phyloP scores from a whole-genome alignment of 2,888 invertebrate genomes.

The Galeopsomyia nigrocyanea region DNA sequence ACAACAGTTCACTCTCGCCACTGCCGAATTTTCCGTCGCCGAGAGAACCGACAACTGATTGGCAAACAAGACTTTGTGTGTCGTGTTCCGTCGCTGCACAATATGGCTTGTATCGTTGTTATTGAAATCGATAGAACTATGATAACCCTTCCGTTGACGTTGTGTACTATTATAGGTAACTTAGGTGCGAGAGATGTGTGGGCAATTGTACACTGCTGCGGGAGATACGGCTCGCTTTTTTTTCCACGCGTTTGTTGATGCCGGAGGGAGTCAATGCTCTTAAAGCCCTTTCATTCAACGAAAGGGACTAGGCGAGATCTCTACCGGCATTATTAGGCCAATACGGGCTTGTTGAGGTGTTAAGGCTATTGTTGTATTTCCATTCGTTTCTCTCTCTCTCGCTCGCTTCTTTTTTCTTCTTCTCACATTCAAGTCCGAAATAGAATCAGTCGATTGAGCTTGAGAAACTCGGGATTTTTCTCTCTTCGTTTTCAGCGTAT shows the following conservation, averaged over 20 bases:
- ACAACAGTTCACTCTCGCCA: too few species aligned
- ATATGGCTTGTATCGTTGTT: slow-evolving; percentile 8
- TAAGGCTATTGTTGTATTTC: too few species aligned
- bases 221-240: slow-evolving; percentile 10
- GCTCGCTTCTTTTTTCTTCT: too few species aligned
- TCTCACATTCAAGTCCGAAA: too few species aligned
- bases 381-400: too few species aligned
- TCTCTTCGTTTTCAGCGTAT: too few species aligned
- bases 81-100: slow-evolving; percentile 1
- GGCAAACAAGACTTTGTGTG: slow-evolving; percentile 14
- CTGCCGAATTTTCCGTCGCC: neutral
- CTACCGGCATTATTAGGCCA: too few species aligned
- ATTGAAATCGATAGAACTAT: slow-evolving; percentile 3
- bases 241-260: neutral
- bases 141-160: neutral
- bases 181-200: too few species aligned
- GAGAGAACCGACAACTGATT: slow-evolving; percentile 26
- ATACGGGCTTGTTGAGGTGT: too few species aligned
- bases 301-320: neutral
- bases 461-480: too few species aligned
- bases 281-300: slow-evolving; percentile 37
- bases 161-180: too few species aligned
- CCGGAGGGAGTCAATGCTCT: neutral
- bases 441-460: too few species aligned
- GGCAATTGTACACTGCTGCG: slow-evolving; percentile 4